phyloP scores from a whole-genome alignment of 2,113 vertebrate species.

The Ivindomyrus marchei region DNA sequence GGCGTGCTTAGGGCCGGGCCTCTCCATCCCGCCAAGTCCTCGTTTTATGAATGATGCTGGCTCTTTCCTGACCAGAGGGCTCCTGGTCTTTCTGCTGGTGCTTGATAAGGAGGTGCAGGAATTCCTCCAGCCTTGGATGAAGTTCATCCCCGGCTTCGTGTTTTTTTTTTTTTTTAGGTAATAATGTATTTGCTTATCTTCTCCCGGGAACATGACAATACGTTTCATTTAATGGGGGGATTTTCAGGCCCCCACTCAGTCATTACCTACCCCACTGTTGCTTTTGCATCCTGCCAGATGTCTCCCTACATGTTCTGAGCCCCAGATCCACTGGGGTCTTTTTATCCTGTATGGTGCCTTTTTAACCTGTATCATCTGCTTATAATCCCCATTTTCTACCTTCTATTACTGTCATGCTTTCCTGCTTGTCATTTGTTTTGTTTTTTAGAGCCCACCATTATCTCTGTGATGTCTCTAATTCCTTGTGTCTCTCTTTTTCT shows the following conservation, averaged over 20 bases:
- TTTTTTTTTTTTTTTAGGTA: neutral
- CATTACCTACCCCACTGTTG: neutral
- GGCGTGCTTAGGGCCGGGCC: neutral
- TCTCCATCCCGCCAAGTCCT: neutral
- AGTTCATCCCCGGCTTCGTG: neutral
- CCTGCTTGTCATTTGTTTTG: neutral
- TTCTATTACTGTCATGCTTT: neutral
- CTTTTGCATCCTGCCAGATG: neutral
- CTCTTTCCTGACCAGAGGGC: neutral
- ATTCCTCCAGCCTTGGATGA: neutral
- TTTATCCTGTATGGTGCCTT: neutral
- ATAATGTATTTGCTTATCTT: neutral
- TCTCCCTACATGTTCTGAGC: neutral
- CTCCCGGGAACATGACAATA: neutral
- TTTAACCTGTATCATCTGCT: neutral
- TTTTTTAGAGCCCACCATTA: neutral
- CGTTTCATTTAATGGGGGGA: neutral
- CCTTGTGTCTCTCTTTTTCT: neutral
- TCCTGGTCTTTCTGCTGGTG: neutral
- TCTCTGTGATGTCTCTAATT: neutral
- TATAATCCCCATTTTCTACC: neutral
- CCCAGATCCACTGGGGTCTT: neutral
- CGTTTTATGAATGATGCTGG: neutral
- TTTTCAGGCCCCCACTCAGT: neutral
- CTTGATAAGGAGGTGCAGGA: conserved; percentile 1